Evolutionary conservation across 2,797 vertebrate genomes (phyloP).

Genomic region (Chanos chanos): DNA sequence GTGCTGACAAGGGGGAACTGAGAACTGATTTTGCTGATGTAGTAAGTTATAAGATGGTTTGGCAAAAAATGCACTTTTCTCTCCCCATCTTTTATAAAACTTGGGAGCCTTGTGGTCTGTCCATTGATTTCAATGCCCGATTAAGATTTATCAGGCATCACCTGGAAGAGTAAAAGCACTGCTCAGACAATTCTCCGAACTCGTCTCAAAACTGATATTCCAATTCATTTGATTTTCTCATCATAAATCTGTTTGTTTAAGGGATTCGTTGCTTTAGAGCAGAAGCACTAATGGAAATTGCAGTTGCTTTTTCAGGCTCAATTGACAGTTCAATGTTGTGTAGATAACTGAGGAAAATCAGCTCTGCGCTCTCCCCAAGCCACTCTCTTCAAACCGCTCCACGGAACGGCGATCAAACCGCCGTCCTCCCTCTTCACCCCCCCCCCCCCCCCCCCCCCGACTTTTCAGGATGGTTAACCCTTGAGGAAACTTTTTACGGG

Average conservation of each 20-base stretch:
- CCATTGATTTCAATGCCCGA: constrained; percentile 12
- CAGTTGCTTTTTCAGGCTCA: neutral
- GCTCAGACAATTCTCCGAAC: too few relatives aligned
- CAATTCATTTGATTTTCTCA: too few relatives aligned
- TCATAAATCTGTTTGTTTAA: constrained; percentile 2
- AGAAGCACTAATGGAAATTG: neutral
- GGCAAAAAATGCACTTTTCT: too few relatives aligned
- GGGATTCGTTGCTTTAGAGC: neutral
- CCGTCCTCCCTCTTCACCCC: neutral
- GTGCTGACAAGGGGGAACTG: too few relatives aligned
- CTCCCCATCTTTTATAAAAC: too few relatives aligned
- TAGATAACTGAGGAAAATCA: too few relatives aligned
- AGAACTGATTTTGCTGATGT: too few relatives aligned
- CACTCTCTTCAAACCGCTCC: neutral
- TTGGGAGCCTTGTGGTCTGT: neutral
- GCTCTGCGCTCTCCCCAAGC: neutral
- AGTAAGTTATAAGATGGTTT: neutral
- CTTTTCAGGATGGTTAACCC: constrained; percentile 45
- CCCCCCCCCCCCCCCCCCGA: constrained; percentile 3
- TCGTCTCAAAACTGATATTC: too few relatives aligned
- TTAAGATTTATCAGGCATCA: constrained; percentile 2
- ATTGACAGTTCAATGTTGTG: neutral
- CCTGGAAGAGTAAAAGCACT: neutral
- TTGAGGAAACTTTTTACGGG: constrained; percentile 62
- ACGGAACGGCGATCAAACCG: too few relatives aligned